phyloP scores from a whole-genome alignment of 2,797 vertebrate species.

The Diplodus sargus region DNA sequence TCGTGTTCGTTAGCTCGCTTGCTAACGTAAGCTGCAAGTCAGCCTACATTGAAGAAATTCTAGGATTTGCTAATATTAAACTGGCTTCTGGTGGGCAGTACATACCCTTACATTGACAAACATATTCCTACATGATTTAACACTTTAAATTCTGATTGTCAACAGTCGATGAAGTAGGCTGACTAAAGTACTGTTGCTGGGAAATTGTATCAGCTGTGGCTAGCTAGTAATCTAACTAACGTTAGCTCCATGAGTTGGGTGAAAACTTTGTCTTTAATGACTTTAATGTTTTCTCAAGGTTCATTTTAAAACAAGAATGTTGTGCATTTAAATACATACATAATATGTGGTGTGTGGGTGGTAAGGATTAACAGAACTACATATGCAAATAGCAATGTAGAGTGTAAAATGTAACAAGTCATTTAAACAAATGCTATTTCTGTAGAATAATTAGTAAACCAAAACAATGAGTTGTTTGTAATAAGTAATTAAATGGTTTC shows the following conservation, averaged over 20 bases:
- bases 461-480: not conserved
- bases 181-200: not conserved
- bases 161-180: no score
- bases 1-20: not conserved
- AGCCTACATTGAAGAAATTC: no score
- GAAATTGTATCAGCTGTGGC: not conserved
- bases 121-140: no score
- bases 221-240: not conserved
- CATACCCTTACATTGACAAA: not conserved
- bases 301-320: not conserved
- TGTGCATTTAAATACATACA: not conserved
- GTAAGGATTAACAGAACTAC: not conserved
- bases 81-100: not conserved
- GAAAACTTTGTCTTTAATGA: not conserved
- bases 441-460: not conserved
- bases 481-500: not conserved
- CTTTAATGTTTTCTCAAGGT: not conserved
- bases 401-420: not conserved
- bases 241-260: not conserved
- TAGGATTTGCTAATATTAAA: not conserved
- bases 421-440: not conserved
- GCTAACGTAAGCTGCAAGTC: not conserved
- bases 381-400: not conserved
- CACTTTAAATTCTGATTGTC: no score
- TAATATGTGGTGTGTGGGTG: not conserved